A percentile compares a stretch with the other conserved stretches of the same genome.
Conservation (phyloP, 2,888 invertebrate species). For the Trissonchulus sp. region DNA sequence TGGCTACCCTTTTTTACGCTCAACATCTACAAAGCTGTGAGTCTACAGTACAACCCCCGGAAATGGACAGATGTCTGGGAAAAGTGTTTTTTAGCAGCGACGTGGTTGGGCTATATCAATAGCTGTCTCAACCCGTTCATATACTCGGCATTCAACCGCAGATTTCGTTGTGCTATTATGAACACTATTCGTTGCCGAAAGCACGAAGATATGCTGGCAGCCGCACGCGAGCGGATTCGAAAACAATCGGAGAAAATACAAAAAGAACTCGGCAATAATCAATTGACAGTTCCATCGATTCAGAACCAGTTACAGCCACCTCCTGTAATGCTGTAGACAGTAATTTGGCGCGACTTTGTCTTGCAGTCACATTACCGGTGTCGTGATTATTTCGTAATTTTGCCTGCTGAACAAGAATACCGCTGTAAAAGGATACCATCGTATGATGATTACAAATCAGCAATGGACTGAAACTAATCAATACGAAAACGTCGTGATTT, state of each 20-base stretch:
- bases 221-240: background rate
- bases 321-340: too few species aligned
- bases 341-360: too few species aligned
- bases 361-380: too few species aligned
- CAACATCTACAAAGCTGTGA: conserved; percentile 92
- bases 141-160: conserved; percentile 56
- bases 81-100: background rate
- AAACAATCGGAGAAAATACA: background rate
- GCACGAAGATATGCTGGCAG: background rate
- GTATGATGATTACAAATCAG: too few species aligned
- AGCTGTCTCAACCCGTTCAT: conserved; percentile 57
- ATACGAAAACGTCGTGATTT: too few species aligned
- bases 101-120: conserved; percentile 54
- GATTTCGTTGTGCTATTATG: conserved; percentile 49
- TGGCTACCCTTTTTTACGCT: conserved; percentile 99
- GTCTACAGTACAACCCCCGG: conserved; percentile 59
- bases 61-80: background rate
- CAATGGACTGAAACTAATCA: too few species aligned
- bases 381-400: too few species aligned
- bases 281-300: too few species aligned
- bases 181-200: background rate
- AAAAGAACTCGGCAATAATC: background rate
- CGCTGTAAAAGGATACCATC: too few species aligned
- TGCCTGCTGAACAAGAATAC: too few species aligned
- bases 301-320: too few species aligned